Base-by-base conservation (phyloP, 2,888 invertebrate genomes). In the Drosophila neoperkinsi region DNA sequence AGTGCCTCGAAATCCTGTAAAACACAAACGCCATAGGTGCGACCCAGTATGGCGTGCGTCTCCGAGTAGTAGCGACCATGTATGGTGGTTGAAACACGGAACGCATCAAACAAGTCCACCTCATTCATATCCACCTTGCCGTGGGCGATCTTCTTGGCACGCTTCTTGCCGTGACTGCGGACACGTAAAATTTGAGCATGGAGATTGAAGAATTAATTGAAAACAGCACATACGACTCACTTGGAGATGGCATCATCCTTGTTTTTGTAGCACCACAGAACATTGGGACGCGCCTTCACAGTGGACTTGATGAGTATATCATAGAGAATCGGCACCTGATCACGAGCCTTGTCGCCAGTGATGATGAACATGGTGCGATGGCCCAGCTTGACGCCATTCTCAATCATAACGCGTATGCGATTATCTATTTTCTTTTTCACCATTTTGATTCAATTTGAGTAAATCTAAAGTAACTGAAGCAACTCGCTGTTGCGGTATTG, bases 211-310 rank as follows among this genome's bases (percentile, higher is more conserved):
- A 18, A 9, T 55, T 18, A 1, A n/a, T 56, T n/a, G 28, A 11
- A n/a, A 38, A 55, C 4, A 25, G 33, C 1, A 53, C 1, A 3
- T 43, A 2, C 2, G 18, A 76, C 85, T 93, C 93, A 96, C 96
- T 96, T 97, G 94, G 96, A 97, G 79, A 98, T 97, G 33, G 97
- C 97, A 84, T 98, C 95, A 91, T 98, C 97, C 81, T 95, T 95
- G 83, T 96, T 99, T 95, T 99, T 99, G 93, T 99, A 99, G 93
- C 99, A 99, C 99, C 99, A 99, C 16, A 99, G 94, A 1, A 99
- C 98, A 50, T 96, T 96, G 0, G 99, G 99, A 49, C 99, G 95
- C 0, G 98, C 96, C 93, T 98, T 98, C 0, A 99, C 96, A 58
- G 96, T 96, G 1, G 99, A 97, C 94, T 99, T 99, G 0, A 98